A percentile compares a stretch with the other conserved stretches of the same genome.
Evolutionary conservation across 37 sponge, comb jelly and placozoan genomes (phyloP).

Genomic region (Theonella swinhoei): DNA sequence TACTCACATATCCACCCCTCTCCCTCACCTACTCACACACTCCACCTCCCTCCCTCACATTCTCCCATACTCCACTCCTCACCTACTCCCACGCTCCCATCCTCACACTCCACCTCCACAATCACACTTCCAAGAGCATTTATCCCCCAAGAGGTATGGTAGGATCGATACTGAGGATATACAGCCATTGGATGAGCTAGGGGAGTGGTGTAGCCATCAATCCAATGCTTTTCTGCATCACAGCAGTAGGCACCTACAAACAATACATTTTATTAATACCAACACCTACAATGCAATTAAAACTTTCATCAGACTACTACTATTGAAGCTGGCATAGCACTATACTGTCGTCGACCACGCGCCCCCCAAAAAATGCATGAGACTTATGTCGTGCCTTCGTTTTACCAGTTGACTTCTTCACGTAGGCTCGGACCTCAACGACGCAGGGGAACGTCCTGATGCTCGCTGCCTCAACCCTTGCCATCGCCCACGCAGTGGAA

Average conservation of each 20-base stretch:
- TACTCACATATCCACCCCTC: not conserved
- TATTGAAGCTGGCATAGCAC: not conserved
- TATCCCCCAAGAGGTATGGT: constrained; percentile 87
- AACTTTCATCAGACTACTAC: not conserved
- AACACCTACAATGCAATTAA: too few species aligned
- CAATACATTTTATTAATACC: not conserved
- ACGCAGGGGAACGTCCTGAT: constrained; percentile 58
- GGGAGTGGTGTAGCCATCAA: constrained; percentile 81
- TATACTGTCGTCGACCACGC: not conserved
- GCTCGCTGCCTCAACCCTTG: too few species aligned
- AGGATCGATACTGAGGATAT: constrained; percentile 63
- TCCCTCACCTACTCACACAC: not conserved
- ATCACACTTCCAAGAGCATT: constrained; percentile 83
- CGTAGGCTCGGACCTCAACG: constrained; percentile 78
- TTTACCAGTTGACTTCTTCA: constrained; percentile 34
- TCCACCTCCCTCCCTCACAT: not conserved
- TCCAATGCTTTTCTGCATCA: constrained; percentile 89
- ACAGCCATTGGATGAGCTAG: constrained; percentile 86
- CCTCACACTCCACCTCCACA: constrained; percentile 83
- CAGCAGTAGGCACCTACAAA: constrained; percentile 83
- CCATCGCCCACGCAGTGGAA: not conserved
- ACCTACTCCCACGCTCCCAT: constrained; percentile 87
- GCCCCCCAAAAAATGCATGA: not conserved
- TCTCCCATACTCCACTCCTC: not conserved
- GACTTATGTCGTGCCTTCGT: constrained; percentile 1